Evolutionary conservation across 2,113 vertebrate genomes (phyloP).

Genomic region (Siphamia tubifer): DNA sequence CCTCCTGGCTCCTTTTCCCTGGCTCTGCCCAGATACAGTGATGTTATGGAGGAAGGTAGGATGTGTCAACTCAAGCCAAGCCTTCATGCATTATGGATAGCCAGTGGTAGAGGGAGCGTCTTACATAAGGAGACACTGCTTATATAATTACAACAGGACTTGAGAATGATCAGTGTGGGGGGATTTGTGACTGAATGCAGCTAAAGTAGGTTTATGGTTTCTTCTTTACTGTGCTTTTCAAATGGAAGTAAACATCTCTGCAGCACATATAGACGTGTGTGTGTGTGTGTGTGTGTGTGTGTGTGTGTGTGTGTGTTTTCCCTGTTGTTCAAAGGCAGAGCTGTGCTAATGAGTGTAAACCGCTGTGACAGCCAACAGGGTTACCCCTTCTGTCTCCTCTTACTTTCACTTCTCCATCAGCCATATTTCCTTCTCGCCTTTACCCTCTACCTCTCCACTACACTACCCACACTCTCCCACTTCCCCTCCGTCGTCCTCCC

Average conservation of each 20-base stretch:
- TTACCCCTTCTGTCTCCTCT: slow-evolving; percentile 41
- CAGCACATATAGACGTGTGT: slow-evolving; percentile 2
- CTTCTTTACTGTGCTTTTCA: slow-evolving; percentile 4
- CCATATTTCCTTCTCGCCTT: not conserved
- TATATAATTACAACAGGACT: slow-evolving; percentile 59
- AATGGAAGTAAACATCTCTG: not conserved
- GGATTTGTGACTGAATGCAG: slow-evolving; percentile 31
- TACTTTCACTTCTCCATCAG: slow-evolving; percentile 22
- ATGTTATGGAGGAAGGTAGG: slow-evolving; percentile 44
- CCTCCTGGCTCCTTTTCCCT: not conserved
- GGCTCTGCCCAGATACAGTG: slow-evolving; percentile 39
- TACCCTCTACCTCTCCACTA: slow-evolving; percentile 8
- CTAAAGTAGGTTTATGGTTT: slow-evolving; percentile 4
- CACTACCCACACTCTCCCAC: not conserved
- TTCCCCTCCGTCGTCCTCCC: not conserved
- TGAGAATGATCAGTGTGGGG: slow-evolving; percentile 33
- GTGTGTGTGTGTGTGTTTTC: slow-evolving; percentile 11
- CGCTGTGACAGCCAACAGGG: slow-evolving; percentile 60
- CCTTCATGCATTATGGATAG: slow-evolving; percentile 65
- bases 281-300: not conserved
- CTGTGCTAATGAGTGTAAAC: slow-evolving; percentile 67
- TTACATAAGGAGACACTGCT: slow-evolving; percentile 61
- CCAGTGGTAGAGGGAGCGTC: slow-evolving; percentile 37
- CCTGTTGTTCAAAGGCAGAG: slow-evolving; percentile 51
- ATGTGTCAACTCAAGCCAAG: slow-evolving; percentile 65